Evolutionary conservation across 1,140 invertebrate species (phyloP), one percentile per base, ranked within the genome.

Genomic region (Scaptomyza hsui): DNA sequence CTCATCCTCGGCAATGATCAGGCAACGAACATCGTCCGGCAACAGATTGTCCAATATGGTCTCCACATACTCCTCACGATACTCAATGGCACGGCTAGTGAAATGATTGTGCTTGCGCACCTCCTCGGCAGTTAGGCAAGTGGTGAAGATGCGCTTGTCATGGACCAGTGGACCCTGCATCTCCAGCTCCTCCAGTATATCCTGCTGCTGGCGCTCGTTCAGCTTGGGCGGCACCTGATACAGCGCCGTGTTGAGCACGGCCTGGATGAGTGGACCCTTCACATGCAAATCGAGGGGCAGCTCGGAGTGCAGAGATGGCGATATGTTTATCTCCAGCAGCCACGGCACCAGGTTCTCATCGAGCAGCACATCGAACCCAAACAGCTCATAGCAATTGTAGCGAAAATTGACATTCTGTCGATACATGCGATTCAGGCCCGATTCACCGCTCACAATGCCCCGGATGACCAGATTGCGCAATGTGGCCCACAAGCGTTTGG

Each of bases 241-340:
- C 73, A 98, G 96, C 4, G 95, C 96, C 47, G 99, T 95, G 92
- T 98, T 99, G 70, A 99, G 95, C 7, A 99, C 93, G 70, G 98
- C 96, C 82, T 94, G 94, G 24, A 98, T 95, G 74, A 99, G 92
- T 3, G 97, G 97, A 9, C 97, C 97, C 91, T 99, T 99, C n/a
- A 99, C 97, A 76, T 97, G 96, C 55, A 97, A 93, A 92, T 99
- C 98, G 19, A 99, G 91, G 0, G 97, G 95, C 12, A 98, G 97
- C 45, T 98, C 95, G 68, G 97, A 98, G 90, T 98, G 97, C 59
- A 99, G 92, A 37, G 96, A 96, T 1, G 99, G 99, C 0, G 98
- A 99, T 76, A 99, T 98, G 91, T 99, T 98, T 3, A 99, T 96
- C 92, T 99, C 99, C 61, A 99, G 93, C 10, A 99, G 92, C 98